phyloP scores from a whole-genome alignment of 2,888 invertebrate species.

The Macaria notata region DNA sequence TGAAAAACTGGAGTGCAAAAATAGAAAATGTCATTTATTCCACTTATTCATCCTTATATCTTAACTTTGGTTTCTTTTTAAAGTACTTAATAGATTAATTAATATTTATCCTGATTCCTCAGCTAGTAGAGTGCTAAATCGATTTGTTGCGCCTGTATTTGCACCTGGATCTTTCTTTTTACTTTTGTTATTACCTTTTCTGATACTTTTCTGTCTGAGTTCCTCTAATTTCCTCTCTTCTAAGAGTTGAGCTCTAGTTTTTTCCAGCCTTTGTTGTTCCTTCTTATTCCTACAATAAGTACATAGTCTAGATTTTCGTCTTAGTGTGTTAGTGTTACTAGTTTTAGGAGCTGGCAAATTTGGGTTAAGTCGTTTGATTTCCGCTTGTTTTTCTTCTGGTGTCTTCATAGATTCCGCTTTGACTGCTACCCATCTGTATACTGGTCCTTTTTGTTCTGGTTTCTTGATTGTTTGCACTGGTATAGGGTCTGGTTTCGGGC shows the following conservation, averaged over 20 bases:
- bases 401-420: constrained; percentile 8
- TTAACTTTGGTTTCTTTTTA: neutral
- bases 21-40: neutral
- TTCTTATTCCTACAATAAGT: constrained; percentile 1
- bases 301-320: neutral
- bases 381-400: constrained; percentile 2
- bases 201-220: neutral
- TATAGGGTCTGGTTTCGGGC: neutral
- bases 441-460: constrained; percentile 2
- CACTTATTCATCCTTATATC: neutral
- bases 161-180: neutral
- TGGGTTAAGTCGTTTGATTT: neutral
- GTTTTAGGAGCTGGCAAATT: neutral
- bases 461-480: neutral
- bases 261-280: too few species aligned
- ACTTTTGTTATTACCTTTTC: neutral
- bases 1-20: neutral
- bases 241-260: neutral
- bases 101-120: neutral
- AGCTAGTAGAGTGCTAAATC: neutral
- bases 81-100: neutral
- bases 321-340: neutral
- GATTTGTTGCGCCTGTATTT: neutral
- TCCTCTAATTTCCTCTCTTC: neutral
- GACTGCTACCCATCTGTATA: constrained; percentile 6